Evolutionary conservation across 2,888 invertebrate genomes (phyloP), one percentile per base, ranked within the genome.

Genomic region (Icerya purchasi): DNA sequence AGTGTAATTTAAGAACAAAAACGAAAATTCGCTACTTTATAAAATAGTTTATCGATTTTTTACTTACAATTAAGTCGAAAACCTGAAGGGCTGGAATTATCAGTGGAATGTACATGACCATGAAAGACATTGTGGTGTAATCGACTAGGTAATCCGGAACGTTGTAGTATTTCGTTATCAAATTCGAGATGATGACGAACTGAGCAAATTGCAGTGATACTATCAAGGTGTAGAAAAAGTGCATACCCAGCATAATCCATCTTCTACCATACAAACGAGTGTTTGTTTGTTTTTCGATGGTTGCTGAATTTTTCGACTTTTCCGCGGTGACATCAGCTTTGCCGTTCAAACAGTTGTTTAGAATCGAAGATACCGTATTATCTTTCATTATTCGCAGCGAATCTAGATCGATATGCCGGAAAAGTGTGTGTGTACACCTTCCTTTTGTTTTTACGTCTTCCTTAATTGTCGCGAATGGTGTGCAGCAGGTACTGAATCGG

Each of bases 151-250:
- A 62, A 65, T 80, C 78, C 65, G 79, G 79, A 22, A 88, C 81
- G n/a, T 76, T 77, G 70, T 89, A 89, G 73, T 86, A 87, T 66
- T 81, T 80, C 66, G 74, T 77, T 51, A 94, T 78, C 58, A 89
- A 80, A 69, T 91, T 85, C 65, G 84, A 82, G 64, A 96, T 92
- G 69, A 94, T 94, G 69, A 89, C 86, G 76, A 91, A 90, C 74
- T 96, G 89, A 67, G 94, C 87, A 96, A 96, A 97, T 73, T 97
- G 96, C 78, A 91, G 83, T 54, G 92, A 82, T 72, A 93, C 96
- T 59, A 87, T 84, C 57, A 89, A 84, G 5, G 94, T 94, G 71
- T 87, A 89, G 55, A 87, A 70, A 14, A 89, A 84, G 73, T 96
- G 97, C 65, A 96, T 80, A 61, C 77, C 75, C 66, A 96, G 74